phyloP scores from a whole-genome alignment of 2,113 vertebrate genomes.

The Herpetotheres cachinnans region DNA sequence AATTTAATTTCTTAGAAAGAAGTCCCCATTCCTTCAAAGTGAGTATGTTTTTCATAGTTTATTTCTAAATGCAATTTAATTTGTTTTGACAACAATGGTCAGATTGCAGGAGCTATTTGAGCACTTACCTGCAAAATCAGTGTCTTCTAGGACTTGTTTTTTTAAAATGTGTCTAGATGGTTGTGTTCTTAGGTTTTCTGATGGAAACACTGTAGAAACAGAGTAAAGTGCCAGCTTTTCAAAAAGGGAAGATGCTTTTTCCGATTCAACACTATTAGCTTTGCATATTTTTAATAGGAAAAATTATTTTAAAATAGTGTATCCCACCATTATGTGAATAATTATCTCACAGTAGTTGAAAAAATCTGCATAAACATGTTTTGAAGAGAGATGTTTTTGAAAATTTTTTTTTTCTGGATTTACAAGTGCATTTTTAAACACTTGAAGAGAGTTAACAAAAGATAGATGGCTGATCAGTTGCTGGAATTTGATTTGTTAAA shows the following conservation, averaged over 20 bases:
- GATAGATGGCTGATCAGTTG: neutral
- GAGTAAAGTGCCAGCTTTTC: neutral
- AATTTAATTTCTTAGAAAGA: neutral
- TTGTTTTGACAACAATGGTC: neutral
- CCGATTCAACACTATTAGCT: neutral
- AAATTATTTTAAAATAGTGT: neutral
- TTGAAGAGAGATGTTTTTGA: neutral
- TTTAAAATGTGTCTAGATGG: neutral
- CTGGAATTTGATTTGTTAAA: neutral
- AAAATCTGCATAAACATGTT: neutral
- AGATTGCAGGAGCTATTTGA: neutral
- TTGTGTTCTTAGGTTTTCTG: neutral
- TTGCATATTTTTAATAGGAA: neutral
- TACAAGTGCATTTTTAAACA: neutral
- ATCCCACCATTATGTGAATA: rapidly evolving
- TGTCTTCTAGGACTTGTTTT: neutral
- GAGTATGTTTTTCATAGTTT: neutral
- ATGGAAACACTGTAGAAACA: neutral
- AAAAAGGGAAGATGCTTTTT: neutral
- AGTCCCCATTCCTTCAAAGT: neutral
- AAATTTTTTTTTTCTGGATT: neutral
- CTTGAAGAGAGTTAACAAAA: neutral
- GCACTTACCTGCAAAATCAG: neutral
- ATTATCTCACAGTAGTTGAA: neutral
- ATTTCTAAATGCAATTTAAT: neutral